Conservation (phyloP, 2,888 invertebrate species). For the Leptura quadrifasciata region DNA sequence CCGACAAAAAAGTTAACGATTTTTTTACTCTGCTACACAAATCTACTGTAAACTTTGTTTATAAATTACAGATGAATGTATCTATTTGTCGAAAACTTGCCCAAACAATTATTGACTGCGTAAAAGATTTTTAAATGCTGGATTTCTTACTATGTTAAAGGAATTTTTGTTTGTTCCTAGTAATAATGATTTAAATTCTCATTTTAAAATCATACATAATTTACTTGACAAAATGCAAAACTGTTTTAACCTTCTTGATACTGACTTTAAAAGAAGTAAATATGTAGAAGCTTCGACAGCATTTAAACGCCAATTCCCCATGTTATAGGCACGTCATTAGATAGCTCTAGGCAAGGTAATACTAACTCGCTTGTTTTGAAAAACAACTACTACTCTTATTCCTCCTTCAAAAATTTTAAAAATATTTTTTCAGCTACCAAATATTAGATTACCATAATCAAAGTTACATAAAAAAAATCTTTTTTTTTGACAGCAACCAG, state of each 20-base stretch:
- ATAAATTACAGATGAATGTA: constrained; percentile 16
- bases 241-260: constrained; percentile 34
- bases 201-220: not conserved
- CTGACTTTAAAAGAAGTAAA: constrained; percentile 44
- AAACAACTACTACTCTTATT: constrained; percentile 17
- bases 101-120: constrained; percentile 1
- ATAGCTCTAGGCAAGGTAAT: constrained; percentile 21
- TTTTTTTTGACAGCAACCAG: not conserved
- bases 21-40: no score
- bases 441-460: not conserved
- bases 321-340: constrained; percentile 29
- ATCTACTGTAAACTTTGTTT: constrained; percentile 1
- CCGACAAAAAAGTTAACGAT: no score
- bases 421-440: no score
- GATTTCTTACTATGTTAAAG: constrained; percentile 22
- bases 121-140: constrained; percentile 20
- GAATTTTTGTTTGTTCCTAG: constrained; percentile 9
- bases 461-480: constrained; percentile 17
- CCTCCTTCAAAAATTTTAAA: no score
- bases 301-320: constrained; percentile 23
- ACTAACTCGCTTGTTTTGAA: constrained; percentile 9
- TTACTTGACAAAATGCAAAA: constrained; percentile 26
- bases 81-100: constrained; percentile 11
- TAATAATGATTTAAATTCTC: constrained; percentile 6
- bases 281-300: constrained; percentile 35